A percentile compares a stretch with the other conserved stretches of the same genome.
phyloP scores from a whole-genome alignment of 2,888 invertebrate species.

The Cantharis flavilabris region DNA sequence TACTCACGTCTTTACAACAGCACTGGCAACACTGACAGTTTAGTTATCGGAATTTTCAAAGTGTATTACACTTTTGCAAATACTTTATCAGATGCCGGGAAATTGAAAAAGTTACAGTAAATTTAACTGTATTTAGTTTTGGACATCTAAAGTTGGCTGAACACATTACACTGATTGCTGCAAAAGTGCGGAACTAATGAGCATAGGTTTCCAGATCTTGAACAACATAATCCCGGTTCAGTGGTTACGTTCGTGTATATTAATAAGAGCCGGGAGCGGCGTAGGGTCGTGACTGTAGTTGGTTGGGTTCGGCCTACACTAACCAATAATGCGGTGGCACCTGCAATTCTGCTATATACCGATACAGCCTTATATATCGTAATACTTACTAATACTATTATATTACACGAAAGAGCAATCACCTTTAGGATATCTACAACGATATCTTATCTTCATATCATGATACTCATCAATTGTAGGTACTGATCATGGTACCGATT shows the following conservation, averaged over 20 bases:
- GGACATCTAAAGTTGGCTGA: background rate
- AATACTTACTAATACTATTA: background rate
- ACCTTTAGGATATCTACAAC: background rate
- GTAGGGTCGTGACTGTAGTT: slow-evolving; percentile 31
- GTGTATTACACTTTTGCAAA: background rate
- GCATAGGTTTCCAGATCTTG: slow-evolving; percentile 49
- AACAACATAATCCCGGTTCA: slow-evolving; percentile 47
- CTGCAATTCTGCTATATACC: slow-evolving; percentile 22
- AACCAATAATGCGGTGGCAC: slow-evolving; percentile 36
- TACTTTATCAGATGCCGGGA: background rate
- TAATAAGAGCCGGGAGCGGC: slow-evolving; percentile 36
- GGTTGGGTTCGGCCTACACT: slow-evolving; percentile 37
- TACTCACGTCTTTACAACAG: background rate
- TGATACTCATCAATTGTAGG: background rate
- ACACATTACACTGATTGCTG: slow-evolving; percentile 36
- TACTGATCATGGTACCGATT: background rate
- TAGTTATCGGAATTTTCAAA: background rate
- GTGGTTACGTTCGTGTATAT: slow-evolving; percentile 39
- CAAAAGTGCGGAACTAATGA: slow-evolving; percentile 50
- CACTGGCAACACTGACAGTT: too few species aligned
- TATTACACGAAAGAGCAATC: background rate
- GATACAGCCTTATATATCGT: background rate
- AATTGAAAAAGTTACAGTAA: background rate
- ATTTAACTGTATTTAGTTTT: slow-evolving; percentile 2
- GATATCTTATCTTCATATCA: background rate